These are phyloP conservation scores for Mystacides longicornis DNA, from an alignment of 2,888 invertebrate species.

Conservation along the genomic window DNA sequence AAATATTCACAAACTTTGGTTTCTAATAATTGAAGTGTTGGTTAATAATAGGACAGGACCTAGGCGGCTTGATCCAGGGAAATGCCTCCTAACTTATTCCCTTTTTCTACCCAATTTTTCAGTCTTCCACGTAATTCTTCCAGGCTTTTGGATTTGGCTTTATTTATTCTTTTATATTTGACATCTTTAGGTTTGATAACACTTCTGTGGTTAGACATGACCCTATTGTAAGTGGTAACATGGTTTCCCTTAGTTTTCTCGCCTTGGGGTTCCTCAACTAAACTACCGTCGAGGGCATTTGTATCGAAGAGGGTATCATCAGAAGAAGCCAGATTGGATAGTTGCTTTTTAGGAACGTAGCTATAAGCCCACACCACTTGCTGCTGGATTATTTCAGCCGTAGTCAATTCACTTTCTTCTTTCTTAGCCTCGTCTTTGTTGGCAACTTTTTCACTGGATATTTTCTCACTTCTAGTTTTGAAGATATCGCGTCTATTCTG, in stretches of 20 bases:
- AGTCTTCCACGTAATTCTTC: constrained; percentile 76
- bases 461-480: constrained; percentile 42
- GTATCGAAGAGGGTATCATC: constrained; percentile 23
- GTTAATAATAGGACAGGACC: constrained; percentile 58
- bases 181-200: constrained; percentile 88
- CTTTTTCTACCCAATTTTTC: constrained; percentile 81
- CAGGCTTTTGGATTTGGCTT: constrained; percentile 82
- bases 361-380: constrained; percentile 41
- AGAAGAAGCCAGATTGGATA: constrained; percentile 33
- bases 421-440: constrained; percentile 32
- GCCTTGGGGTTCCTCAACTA: constrained; percentile 36
- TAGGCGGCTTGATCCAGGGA: constrained; percentile 62
- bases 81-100: constrained; percentile 59
- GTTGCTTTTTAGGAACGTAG: constrained; percentile 47
- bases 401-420: constrained; percentile 29
- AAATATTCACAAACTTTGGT: no score
- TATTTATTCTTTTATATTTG: constrained; percentile 84
- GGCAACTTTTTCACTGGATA: constrained; percentile 44
- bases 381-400: constrained; percentile 30
- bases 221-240: constrained; percentile 73
- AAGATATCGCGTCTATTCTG: constrained; percentile 44
- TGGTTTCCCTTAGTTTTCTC: constrained; percentile 44
- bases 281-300: constrained; percentile 27
- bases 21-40: constrained; percentile 36
- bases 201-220: constrained; percentile 85